These are phyloP conservation scores for Eilema griseolum DNA, from an alignment of 2,888 invertebrate species.

Conservation along the genomic window DNA sequence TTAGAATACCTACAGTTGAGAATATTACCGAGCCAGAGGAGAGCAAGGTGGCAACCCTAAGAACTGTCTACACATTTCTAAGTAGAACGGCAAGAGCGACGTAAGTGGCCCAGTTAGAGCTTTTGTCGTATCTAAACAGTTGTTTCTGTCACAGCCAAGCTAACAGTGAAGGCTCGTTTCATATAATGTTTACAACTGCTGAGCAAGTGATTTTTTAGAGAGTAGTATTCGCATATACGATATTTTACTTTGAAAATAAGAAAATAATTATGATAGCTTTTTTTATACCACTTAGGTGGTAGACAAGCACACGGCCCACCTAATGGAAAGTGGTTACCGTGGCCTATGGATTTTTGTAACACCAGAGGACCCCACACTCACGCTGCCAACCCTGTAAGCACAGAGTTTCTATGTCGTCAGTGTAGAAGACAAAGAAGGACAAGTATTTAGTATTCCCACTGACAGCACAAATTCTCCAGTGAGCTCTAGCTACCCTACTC, in stretches of 20 bases:
- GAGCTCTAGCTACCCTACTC: too few species aligned
- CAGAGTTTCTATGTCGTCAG: too few species aligned
- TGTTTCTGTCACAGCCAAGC: conserved; percentile 60
- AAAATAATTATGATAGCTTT: neutral
- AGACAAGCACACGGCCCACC: too few species aligned
- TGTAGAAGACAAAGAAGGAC: too few species aligned
- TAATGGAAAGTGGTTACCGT: too few species aligned
- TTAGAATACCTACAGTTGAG: neutral
- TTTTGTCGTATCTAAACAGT: conserved; percentile 77
- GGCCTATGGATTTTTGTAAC: too few species aligned
- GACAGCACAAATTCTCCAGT: too few species aligned
- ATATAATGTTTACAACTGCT: conserved; percentile 35
- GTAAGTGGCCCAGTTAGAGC: conserved; percentile 73
- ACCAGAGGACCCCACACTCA: too few species aligned
- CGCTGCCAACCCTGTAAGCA: too few species aligned
- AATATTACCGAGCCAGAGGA: neutral
- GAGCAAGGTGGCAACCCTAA: conserved; percentile 39
- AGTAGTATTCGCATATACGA: conserved; percentile 8
- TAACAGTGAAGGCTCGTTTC: conserved; percentile 40
- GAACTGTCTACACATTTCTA: conserved; percentile 45
- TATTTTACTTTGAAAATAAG: conserved; percentile 11
- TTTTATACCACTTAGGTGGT: too few species aligned
- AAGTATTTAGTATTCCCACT: too few species aligned
- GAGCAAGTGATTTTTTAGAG: conserved; percentile 35
- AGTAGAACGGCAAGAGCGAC: conserved; percentile 58